A percentile compares a stretch with the other conserved stretches of the same genome.
Evolutionary conservation across 2,888 invertebrate species (phyloP).

Genomic region (Emmelina monodactyla): DNA sequence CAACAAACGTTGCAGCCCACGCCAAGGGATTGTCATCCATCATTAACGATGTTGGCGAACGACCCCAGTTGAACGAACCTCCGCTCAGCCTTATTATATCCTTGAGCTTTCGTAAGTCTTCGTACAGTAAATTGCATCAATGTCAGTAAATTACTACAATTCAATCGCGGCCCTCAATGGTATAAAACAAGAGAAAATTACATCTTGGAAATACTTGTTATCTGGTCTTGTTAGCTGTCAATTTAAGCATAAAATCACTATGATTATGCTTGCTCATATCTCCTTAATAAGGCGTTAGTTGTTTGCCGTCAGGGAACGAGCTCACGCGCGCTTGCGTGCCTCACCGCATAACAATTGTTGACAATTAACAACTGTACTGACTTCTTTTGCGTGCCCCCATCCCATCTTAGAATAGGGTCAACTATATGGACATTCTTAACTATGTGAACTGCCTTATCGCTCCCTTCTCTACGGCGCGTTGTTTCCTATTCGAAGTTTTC

Average conservation of each 20-base stretch:
- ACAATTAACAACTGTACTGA: conserved; percentile 57
- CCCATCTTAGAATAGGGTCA: conserved; percentile 50
- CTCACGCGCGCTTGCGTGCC: conserved; percentile 52
- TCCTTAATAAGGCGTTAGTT: neutral
- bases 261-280: neutral
- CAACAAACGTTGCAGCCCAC: conserved; percentile 42
- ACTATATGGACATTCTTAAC: conserved; percentile 15
- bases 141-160: too few relatives aligned
- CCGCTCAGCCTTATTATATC: too few relatives aligned
- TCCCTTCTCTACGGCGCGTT: neutral
- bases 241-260: neutral
- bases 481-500: neutral
- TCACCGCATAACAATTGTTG: conserved; percentile 52
- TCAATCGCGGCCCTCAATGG: too few relatives aligned
- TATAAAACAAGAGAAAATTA: too few relatives aligned
- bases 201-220: too few relatives aligned
- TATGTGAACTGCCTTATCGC: neutral
- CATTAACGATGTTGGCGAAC: conserved; percentile 31
- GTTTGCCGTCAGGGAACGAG: conserved; percentile 14
- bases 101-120: too few relatives aligned
- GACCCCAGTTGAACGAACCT: conserved; percentile 28
- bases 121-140: too few relatives aligned
- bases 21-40: conserved; percentile 44
- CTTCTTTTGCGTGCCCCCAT: conserved; percentile 56
- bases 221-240: conserved; percentile 1